A percentile compares a stretch with the other conserved stretches of the same genome.
Evolutionary conservation across 2,113 vertebrate genomes (phyloP).

Genomic region (Perca flavescens): DNA sequence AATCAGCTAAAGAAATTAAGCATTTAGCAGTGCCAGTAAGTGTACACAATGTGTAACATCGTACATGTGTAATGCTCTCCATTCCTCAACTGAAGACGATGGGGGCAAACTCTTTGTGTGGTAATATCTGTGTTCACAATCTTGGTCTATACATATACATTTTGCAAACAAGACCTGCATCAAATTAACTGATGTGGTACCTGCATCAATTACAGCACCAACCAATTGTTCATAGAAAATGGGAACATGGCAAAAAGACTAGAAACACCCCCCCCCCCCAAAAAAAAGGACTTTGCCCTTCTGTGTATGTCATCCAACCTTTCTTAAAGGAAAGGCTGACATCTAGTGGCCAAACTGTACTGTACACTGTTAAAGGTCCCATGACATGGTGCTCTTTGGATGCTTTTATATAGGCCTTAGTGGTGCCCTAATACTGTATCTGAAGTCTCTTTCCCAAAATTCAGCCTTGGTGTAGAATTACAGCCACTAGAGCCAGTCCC

Average conservation of each 20-base stretch:
- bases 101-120: neutral
- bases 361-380: neutral
- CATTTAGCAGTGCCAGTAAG: conserved; percentile 25
- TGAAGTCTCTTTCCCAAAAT: too few species aligned
- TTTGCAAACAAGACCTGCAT: neutral
- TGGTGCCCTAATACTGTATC: too few species aligned
- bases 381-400: too few species aligned
- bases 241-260: neutral
- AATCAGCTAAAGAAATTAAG: conserved; percentile 57
- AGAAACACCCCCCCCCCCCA: neutral
- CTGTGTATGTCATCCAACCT: neutral
- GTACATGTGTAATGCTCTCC: conserved; percentile 20
- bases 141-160: neutral
- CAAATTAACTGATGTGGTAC: neutral
- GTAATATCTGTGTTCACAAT: neutral
- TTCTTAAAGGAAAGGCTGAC: conserved; percentile 52
- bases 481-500: too few species aligned
- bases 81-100: neutral
- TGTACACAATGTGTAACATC: conserved; percentile 35
- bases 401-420: too few species aligned
- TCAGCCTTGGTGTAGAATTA: too few species aligned
- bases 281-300: neutral
- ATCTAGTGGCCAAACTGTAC: conserved; percentile 42
- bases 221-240: neutral
- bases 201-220: neutral